Evolutionary conservation across 2,888 invertebrate genomes (phyloP).

Genomic region (Habroteleia sp.): DNA sequence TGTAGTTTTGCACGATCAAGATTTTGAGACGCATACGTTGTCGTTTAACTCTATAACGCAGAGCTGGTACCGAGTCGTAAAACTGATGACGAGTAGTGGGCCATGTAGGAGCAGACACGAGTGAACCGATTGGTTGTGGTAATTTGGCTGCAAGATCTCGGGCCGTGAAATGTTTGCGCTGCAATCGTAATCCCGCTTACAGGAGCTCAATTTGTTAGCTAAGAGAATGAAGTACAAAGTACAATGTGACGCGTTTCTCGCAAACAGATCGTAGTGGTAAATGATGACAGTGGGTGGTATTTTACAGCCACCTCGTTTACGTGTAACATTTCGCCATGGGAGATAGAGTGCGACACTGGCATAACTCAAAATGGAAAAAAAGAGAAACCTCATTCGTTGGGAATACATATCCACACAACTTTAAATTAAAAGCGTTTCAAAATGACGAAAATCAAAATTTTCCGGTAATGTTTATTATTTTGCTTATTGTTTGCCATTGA

Average conservation of each 20-base stretch:
- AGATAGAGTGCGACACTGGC: not conserved
- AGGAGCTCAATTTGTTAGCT: constrained; percentile 47
- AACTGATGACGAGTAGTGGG: constrained; percentile 15
- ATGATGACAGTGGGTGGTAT: constrained; percentile 19
- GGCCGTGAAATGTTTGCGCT: constrained; percentile 12
- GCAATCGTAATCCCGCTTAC: constrained; percentile 43
- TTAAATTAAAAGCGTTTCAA: constrained; percentile 21
- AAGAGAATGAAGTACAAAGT: constrained; percentile 46
- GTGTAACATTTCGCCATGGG: constrained; percentile 13
- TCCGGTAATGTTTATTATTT: constrained; percentile 29
- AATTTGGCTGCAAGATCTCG: constrained; percentile 29
- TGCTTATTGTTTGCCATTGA: constrained; percentile 47
- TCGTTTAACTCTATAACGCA: constrained; percentile 41
- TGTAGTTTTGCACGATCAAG: constrained; percentile 36
- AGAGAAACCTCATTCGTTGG: not conserved
- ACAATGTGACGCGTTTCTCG: constrained; percentile 27
- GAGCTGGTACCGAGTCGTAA: constrained; percentile 6
- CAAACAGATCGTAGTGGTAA: constrained; percentile 13
- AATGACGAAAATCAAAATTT: constrained; percentile 51
- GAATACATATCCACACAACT: too few species aligned
- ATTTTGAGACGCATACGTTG: constrained; percentile 45
- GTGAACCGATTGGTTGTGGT: constrained; percentile 15
- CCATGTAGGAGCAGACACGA: not conserved
- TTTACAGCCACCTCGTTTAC: constrained; percentile 43
- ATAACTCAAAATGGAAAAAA: not conserved